A percentile compares a stretch with the other conserved stretches of the same genome.
Conservation (phyloP, 2,113 vertebrate genomes). For the Galemys pyrenaicus region DNA sequence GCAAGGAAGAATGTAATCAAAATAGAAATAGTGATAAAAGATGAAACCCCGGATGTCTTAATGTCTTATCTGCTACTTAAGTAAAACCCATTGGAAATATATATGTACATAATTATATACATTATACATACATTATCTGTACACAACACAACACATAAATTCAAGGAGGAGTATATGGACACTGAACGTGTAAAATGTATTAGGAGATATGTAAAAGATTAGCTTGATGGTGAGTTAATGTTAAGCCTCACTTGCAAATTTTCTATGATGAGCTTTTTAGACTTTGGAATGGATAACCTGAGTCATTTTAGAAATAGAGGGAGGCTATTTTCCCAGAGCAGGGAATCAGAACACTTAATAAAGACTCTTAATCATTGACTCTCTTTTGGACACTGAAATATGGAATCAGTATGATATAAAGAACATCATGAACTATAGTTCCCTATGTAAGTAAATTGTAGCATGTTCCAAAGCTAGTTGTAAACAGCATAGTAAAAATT, state of each 20-base stretch:
- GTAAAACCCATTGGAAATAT: not conserved
- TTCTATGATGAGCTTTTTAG: not conserved
- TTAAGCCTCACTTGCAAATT: not conserved
- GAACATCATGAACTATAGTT: not conserved
- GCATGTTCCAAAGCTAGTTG: not conserved
- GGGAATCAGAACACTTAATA: not conserved
- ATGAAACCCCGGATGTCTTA: not conserved
- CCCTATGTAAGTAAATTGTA: not conserved
- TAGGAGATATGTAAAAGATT: not conserved
- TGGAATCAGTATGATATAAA: not conserved
- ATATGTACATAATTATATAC: too few species aligned
- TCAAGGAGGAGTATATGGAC: not conserved
- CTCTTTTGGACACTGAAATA: not conserved
- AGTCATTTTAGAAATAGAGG: not conserved
- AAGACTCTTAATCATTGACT: not conserved
- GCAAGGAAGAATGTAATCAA: not conserved
- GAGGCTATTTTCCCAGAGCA: not conserved
- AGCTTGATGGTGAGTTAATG: not conserved
- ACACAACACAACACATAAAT: not conserved
- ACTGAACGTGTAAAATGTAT: rapidly evolving
- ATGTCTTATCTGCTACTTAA: not conserved
- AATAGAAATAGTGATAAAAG: not conserved
- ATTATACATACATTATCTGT: too few species aligned
- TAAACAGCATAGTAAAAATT: not conserved
- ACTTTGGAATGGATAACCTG: not conserved